Evolutionary conservation across 1,140 invertebrate genomes (phyloP), one percentile per base, ranked within the genome.

Genomic region (Papilio polyxenes): DNA sequence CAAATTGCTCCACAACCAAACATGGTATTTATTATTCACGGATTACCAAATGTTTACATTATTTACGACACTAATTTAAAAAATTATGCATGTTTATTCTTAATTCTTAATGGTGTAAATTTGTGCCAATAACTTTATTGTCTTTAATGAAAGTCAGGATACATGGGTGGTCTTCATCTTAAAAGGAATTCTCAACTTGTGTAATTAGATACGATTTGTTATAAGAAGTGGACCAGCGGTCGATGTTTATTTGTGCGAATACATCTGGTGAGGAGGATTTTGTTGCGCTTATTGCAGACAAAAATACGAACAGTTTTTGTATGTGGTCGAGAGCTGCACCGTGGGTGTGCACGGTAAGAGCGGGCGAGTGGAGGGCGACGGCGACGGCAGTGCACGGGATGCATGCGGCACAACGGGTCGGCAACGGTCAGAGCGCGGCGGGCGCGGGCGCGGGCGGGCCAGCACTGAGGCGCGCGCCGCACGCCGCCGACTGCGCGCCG

Each of bases 401-500:
- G 82, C 86, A 81, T 82, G 87, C 84, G 84, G 85, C 83, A 85
- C 87, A 85, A 88, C 87, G 87, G 86, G 89, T 87, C 90, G 91
- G 91, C 85, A 86, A 11, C 65, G 65, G 65, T 69, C 23, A 31
- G 65, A 69, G 91, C 81, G 86, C 84, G 89, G 89, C 87, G 91
- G 88, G 88, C 91, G 90, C 89, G 92, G 92, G 90, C 88, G 90
- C 89, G 91, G 89, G 89, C 90, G 89, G 91, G 87, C 88, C 89
- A 85, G 89, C 90, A 91, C 92, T 93, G 92, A 92, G 86, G 90
- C 92, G 89, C 92, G 89, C 90, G 87, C 90, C 90, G 90, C 88
- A 76, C 75, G 81, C 85, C 82, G 79, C 87, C 88, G 85, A 84
- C 87, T 85, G 83, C 87, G 87, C 88, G 84, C 87, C 88, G 86